Conservation (phyloP, 2,888 invertebrate genomes). For the Hirtodrosophila duncani region DNA sequence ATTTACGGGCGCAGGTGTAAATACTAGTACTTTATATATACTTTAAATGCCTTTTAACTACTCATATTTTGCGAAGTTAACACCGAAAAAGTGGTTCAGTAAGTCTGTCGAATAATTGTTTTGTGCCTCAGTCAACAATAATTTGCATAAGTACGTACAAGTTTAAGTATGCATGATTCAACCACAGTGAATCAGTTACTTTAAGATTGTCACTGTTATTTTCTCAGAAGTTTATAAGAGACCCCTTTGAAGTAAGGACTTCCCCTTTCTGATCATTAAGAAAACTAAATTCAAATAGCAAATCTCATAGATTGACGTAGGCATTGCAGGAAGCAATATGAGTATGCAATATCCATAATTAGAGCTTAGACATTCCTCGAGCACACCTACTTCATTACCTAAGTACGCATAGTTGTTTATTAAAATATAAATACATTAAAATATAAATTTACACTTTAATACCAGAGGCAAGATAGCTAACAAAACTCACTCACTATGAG, state of each 20-base stretch:
- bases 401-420: constrained; percentile 24
- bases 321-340: constrained; percentile 25
- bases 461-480: too few relatives aligned
- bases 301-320: constrained; percentile 1
- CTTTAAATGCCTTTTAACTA: too few relatives aligned
- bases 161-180: constrained; percentile 8
- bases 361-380: constrained; percentile 4
- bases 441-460: too few relatives aligned
- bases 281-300: constrained; percentile 23
- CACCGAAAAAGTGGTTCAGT: too few relatives aligned
- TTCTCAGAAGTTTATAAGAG: too few relatives aligned
- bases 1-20: too few relatives aligned
- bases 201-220: too few relatives aligned
- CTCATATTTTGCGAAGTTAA: too few relatives aligned
- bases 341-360: constrained; percentile 31
- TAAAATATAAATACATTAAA: constrained; percentile 20
- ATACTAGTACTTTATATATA: too few relatives aligned
- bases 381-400: constrained; percentile 37
- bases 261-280: constrained; percentile 30
- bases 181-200: constrained; percentile 17
- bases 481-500: too few relatives aligned
- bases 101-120: too few relatives aligned
- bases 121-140: too few relatives aligned
- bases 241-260: constrained; percentile 28
- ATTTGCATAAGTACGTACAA: constrained; percentile 7